Evolutionary conservation across 2,113 vertebrate species (phyloP).

Genomic region (Lutjanus erythropterus): DNA sequence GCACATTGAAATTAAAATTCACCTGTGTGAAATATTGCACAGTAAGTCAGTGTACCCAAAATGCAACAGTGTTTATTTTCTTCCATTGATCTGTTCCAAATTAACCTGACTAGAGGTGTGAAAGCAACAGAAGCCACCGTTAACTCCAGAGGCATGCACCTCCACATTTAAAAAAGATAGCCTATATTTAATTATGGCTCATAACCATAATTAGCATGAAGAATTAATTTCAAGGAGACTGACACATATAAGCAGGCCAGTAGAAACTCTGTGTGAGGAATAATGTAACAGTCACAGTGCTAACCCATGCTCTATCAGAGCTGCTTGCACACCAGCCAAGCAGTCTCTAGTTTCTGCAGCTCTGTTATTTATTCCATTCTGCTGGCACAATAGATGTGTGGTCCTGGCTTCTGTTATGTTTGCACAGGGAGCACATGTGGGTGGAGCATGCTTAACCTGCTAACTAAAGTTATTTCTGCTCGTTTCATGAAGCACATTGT

Average conservation of each 20-base stretch:
- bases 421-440: too few species aligned
- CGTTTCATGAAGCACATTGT: not conserved
- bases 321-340: not conserved
- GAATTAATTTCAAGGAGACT: not conserved
- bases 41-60: too few species aligned
- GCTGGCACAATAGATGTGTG: not conserved
- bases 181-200: not conserved
- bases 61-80: too few species aligned
- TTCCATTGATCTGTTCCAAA: too few species aligned
- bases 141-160: not conserved
- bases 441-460: too few species aligned
- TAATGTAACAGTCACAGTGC: not conserved
- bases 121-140: not conserved
- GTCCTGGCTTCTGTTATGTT: too few species aligned
- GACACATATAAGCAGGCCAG: not conserved
- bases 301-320: too few species aligned
- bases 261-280: not conserved
- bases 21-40: too few species aligned
- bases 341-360: not conserved
- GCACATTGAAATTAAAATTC: too few species aligned
- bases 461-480: not conserved
- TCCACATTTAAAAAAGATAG: not conserved
- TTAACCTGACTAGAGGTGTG: not conserved
- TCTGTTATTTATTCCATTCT: not conserved
- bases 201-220: not conserved